A percentile compares a stretch with the other conserved stretches of the same genome.
These are phyloP conservation scores for Mesochorus sp. DNA, from an alignment of 2,888 invertebrate genomes.

Conservation along the genomic window DNA sequence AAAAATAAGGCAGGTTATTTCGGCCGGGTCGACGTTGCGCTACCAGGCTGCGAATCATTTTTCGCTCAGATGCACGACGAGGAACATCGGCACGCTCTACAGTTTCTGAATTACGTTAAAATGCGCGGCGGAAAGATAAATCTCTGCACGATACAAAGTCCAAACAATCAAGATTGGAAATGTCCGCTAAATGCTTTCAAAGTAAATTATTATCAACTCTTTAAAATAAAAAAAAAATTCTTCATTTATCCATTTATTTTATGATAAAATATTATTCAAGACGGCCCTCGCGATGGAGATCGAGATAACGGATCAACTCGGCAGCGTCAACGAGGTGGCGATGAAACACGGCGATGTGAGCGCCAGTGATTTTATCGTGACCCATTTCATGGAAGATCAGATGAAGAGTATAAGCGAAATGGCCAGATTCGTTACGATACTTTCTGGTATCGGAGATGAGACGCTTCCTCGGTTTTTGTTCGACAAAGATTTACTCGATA, in stretches of 20 bases:
- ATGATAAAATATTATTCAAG: constrained; percentile 61
- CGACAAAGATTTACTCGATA: constrained; percentile 73
- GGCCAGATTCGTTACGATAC: constrained; percentile 83
- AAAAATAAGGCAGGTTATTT: constrained; percentile 78
- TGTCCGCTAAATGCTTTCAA: constrained; percentile 81
- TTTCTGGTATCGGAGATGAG: constrained; percentile 75
- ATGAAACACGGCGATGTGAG: constrained; percentile 82
- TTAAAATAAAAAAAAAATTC: background rate
- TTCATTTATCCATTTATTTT: background rate
- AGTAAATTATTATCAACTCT: constrained; percentile 66
- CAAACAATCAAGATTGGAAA: constrained; percentile 79
- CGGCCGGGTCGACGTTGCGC: constrained; percentile 81
- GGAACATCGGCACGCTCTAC: constrained; percentile 82
- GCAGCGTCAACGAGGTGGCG: constrained; percentile 80
- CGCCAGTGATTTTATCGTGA: constrained; percentile 83
- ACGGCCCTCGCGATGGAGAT: constrained; percentile 72
- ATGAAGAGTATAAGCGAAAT: constrained; percentile 85
- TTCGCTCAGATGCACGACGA: constrained; percentile 83
- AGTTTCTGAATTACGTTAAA: constrained; percentile 82
- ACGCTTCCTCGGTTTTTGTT: constrained; percentile 73
- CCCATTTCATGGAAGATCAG: constrained; percentile 84
- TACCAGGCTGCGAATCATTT: constrained; percentile 80
- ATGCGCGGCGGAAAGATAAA: constrained; percentile 82
- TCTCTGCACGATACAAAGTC: constrained; percentile 75
- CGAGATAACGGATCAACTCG: constrained; percentile 79